Evolutionary conservation across 2,797 vertebrate species (phyloP).

Genomic region (Paramormyrops hopkinsi): DNA sequence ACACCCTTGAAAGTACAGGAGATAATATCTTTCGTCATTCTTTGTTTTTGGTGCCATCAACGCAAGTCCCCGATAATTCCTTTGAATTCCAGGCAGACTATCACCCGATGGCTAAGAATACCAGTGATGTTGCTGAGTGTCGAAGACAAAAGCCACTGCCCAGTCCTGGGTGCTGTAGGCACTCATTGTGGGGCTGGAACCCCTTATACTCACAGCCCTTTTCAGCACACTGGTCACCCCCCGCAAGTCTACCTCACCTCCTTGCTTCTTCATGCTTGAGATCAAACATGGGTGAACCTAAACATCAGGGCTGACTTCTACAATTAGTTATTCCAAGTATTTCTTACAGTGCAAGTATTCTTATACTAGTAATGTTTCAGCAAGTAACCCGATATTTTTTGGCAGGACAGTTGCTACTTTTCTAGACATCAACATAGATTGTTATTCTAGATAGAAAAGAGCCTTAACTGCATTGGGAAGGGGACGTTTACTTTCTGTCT

Average conservation of each 20-base stretch:
- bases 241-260: background rate
- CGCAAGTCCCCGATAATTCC: slow-evolving; percentile 42
- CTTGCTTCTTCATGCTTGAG: background rate
- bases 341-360: background rate
- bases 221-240: background rate
- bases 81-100: slow-evolving; percentile 49
- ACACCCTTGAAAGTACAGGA: slow-evolving; percentile 45
- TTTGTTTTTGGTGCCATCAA: slow-evolving; percentile 14
- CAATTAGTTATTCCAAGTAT: background rate
- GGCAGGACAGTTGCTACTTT: background rate
- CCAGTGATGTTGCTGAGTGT: slow-evolving; percentile 35
- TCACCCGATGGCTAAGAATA: slow-evolving; percentile 38
- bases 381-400: background rate
- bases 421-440: background rate
- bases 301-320: background rate
- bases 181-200: slow-evolving; percentile 33
- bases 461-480: background rate
- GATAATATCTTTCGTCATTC: slow-evolving; percentile 42
- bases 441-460: background rate
- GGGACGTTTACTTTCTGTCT: background rate
- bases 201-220: slow-evolving; percentile 34
- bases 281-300: background rate
- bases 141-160: slow-evolving; percentile 44
- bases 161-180: slow-evolving; percentile 28
- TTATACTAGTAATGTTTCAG: background rate